Conservation (phyloP, 2,797 vertebrate genomes). For the Macroramphosus scolopax region DNA sequence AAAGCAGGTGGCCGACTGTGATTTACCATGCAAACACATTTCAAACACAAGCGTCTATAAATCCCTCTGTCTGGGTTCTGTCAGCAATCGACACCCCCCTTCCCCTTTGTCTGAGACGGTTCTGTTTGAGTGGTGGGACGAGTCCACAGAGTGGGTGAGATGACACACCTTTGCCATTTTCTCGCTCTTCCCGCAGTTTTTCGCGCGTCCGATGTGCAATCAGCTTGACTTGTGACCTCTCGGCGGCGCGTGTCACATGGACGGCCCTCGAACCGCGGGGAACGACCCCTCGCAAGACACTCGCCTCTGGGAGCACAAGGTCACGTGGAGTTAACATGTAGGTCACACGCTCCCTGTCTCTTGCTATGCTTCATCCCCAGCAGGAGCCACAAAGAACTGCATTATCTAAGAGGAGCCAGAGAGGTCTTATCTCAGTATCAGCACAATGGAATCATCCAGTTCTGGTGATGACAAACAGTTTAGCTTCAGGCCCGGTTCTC, state of each 20-base stretch:
- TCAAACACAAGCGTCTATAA: constrained; percentile 38
- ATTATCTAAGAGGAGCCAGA: constrained; percentile 15
- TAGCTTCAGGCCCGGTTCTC: constrained; percentile 16
- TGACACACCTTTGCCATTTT: constrained; percentile 62
- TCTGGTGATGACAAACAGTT: neutral
- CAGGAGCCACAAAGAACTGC: constrained; percentile 17
- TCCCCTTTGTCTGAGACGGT: no score
- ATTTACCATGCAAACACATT: constrained; percentile 50
- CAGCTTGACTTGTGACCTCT: constrained; percentile 66
- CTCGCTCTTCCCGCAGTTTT: constrained; percentile 54
- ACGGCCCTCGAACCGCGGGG: constrained; percentile 52
- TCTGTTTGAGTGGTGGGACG: constrained; percentile 51
- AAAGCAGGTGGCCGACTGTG: constrained; percentile 36
- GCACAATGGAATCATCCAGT: neutral
- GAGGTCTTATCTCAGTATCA: constrained; percentile 3
- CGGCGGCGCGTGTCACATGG: constrained; percentile 54
- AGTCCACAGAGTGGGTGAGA: constrained; percentile 43
- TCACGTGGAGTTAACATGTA: constrained; percentile 60
- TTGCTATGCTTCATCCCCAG: constrained; percentile 23
- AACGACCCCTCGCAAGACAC: constrained; percentile 47
- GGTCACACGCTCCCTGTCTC: constrained; percentile 50
- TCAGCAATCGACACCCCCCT: no score
- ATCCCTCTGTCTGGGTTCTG: constrained; percentile 37
- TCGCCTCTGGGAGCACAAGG: constrained; percentile 41
- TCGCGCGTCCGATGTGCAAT: constrained; percentile 77